These are phyloP conservation scores for Pyxicephalus adspersus DNA, from an alignment of 2,113 vertebrate genomes.

Conservation along the genomic window DNA sequence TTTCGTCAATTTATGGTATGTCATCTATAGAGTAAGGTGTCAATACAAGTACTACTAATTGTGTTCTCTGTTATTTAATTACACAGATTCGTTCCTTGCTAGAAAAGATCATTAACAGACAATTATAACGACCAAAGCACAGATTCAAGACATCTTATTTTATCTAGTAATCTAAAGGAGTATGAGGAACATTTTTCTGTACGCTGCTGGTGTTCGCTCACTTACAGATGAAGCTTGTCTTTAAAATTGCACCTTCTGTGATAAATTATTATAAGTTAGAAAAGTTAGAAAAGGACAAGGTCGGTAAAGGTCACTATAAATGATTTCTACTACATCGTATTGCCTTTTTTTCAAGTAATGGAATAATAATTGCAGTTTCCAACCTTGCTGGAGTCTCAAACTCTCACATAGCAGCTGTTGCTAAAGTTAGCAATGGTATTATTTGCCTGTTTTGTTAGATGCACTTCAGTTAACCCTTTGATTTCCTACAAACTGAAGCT, in stretches of 20 bases:
- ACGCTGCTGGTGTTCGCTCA: not conserved
- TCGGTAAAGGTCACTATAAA: constrained; percentile 41
- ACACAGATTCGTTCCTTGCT: too few species aligned
- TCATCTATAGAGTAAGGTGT: too few species aligned
- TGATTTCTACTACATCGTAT: constrained; percentile 52
- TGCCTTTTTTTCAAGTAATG: constrained; percentile 45
- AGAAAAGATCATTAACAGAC: too few species aligned
- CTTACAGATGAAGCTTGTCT: constrained; percentile 19
- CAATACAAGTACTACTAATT: too few species aligned
- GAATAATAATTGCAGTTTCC: constrained; percentile 56
- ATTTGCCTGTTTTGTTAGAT: constrained; percentile 52
- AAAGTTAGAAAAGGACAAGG: constrained; percentile 50
- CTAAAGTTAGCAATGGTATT: constrained; percentile 66
- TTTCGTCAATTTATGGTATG: too few species aligned
- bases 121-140: too few species aligned
- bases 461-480: too few species aligned
- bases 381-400: constrained; percentile 58
- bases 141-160: too few species aligned
- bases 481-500: too few species aligned
- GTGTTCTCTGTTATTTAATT: too few species aligned
- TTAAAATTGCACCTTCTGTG: constrained; percentile 24
- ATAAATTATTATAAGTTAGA: constrained; percentile 10
- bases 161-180: too few species aligned
- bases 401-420: constrained; percentile 61
- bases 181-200: too few species aligned